These are phyloP conservation scores for Cephus rjabovi DNA, from an alignment of 2,888 invertebrate genomes.

Conservation along the genomic window DNA sequence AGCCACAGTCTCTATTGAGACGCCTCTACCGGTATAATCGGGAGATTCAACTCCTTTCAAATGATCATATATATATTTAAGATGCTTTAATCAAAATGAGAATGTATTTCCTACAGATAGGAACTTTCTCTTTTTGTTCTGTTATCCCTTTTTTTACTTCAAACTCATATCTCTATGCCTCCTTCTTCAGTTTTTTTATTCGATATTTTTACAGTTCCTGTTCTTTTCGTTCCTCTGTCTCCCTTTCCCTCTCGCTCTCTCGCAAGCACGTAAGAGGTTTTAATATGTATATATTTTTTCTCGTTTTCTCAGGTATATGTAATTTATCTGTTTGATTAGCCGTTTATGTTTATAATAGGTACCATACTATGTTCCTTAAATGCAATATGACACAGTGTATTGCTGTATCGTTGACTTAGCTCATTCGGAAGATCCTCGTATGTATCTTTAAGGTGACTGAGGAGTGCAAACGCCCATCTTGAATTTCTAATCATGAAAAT, in stretches of 20 bases:
- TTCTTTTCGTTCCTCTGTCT: not conserved
- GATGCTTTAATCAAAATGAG: not conserved
- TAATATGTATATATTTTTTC: constrained; percentile 5
- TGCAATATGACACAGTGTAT: not conserved
- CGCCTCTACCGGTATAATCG: not conserved
- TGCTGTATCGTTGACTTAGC: not conserved
- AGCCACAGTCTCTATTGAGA: not conserved
- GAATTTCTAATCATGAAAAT: too few species aligned
- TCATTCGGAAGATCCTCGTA: not conserved
- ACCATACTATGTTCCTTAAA: not conserved
- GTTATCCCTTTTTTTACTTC: not conserved
- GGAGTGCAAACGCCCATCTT: too few species aligned
- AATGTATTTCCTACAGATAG: not conserved
- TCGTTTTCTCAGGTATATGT: not conserved
- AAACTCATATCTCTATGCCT: not conserved
- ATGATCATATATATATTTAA: not conserved
- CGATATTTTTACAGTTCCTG: not conserved
- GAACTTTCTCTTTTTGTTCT: not conserved
- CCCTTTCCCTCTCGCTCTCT: not conserved
- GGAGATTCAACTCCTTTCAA: not conserved
- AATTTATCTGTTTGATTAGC: not conserved
- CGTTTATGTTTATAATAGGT: not conserved
- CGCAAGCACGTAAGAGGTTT: not conserved
- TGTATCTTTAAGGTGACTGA: not conserved
- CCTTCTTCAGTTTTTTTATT: not conserved